Conservation (phyloP, 2,113 vertebrate species). For the Seriola dumerili region DNA sequence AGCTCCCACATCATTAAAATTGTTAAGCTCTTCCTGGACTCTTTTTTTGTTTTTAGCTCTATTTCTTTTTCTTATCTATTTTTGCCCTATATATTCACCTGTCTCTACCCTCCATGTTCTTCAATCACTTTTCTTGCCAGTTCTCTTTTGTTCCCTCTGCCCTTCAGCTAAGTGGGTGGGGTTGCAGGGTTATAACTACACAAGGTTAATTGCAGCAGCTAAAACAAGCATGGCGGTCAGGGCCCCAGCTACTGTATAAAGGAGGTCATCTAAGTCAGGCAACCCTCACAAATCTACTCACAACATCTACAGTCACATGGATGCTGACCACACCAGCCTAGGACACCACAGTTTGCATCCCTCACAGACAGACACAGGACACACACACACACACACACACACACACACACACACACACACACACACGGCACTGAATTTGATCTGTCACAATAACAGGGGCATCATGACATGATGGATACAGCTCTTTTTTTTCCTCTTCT, state of each 20-base stretch:
- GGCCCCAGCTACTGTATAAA: slow-evolving; percentile 62
- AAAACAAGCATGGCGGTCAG: slow-evolving; percentile 69
- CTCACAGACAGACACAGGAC: slow-evolving; percentile 30
- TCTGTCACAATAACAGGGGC: slow-evolving; percentile 79
- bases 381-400: slow-evolving; percentile 5
- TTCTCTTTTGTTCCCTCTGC: slow-evolving; percentile 11
- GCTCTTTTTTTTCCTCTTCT: slow-evolving; percentile 41
- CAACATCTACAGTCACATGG: slow-evolving; percentile 48
- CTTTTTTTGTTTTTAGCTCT: slow-evolving; percentile 20
- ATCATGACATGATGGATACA: slow-evolving; percentile 81
- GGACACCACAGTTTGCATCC: slow-evolving; percentile 46
- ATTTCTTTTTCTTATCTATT: not conserved
- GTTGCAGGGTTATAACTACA: slow-evolving; percentile 51
- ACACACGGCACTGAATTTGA: slow-evolving; percentile 66
- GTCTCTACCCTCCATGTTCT: slow-evolving; percentile 18
- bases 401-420: slow-evolving; percentile 30
- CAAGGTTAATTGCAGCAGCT: slow-evolving; percentile 82
- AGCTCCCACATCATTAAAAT: slow-evolving; percentile 55
- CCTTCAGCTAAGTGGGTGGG: slow-evolving; percentile 56
- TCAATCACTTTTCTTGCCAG: slow-evolving; percentile 30
- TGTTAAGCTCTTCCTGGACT: slow-evolving; percentile 58
- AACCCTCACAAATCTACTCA: slow-evolving; percentile 73
- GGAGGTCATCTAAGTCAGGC: slow-evolving; percentile 68
- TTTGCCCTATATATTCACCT: slow-evolving; percentile 1
- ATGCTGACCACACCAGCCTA: slow-evolving; percentile 45